These are phyloP conservation scores for Crax fasciolata DNA, from an alignment of 2,797 vertebrate genomes.

Conservation along the genomic window DNA sequence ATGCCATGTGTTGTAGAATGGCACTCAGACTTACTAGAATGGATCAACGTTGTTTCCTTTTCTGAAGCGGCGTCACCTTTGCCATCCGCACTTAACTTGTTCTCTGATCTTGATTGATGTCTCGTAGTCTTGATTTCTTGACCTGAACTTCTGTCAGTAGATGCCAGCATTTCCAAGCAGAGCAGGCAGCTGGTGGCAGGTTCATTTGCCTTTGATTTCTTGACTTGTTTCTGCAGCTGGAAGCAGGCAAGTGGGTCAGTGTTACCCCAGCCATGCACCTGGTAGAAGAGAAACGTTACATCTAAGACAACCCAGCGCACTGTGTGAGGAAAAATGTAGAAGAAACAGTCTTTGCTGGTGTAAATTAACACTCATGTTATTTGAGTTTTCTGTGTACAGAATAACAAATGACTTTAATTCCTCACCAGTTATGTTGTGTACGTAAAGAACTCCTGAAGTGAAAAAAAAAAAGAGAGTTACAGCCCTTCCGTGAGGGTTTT, in stretches of 20 bases:
- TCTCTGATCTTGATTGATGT: background rate
- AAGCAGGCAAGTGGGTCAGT: conserved; percentile 80
- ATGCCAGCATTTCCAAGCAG: conserved; percentile 66
- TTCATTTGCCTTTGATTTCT: conserved; percentile 72
- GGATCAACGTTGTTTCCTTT: background rate
- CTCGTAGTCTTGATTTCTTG: background rate
- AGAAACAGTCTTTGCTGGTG: background rate
- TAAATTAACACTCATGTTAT: background rate
- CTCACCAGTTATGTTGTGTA: too few relatives aligned
- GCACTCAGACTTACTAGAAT: background rate
- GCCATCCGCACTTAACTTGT: background rate
- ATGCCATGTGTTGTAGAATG: background rate
- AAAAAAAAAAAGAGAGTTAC: background rate
- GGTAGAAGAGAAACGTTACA: conserved; percentile 18
- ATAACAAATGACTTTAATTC: background rate
- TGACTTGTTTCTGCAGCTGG: conserved; percentile 78
- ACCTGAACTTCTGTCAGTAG: conserved; percentile 12
- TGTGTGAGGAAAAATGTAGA: background rate
- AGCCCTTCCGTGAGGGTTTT: background rate
- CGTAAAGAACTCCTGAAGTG: too few relatives aligned
- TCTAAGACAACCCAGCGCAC: background rate
- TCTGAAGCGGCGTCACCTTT: background rate
- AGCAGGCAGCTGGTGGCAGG: conserved; percentile 62
- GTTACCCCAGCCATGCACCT: conserved; percentile 87
- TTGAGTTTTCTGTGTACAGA: background rate